Conservation (phyloP, 2,113 vertebrate species). For the Phylloscopus trochilus region DNA sequence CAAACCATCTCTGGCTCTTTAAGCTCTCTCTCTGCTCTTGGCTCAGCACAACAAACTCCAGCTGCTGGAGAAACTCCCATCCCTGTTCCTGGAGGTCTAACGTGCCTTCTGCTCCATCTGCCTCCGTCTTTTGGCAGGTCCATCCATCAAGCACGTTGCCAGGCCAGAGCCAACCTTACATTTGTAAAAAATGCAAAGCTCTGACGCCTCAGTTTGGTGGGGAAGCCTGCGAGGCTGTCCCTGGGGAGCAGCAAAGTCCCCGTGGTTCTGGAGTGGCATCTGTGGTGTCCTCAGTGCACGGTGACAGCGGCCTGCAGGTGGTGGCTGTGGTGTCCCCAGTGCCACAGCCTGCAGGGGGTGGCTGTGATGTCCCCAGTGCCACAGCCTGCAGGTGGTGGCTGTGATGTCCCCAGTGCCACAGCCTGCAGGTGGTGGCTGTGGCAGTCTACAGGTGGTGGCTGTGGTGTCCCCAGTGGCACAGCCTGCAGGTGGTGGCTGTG, state of each 20-base stretch:
- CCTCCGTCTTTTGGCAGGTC: constrained; percentile 39
- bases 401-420: neutral
- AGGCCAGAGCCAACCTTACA: neutral
- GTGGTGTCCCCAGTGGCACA: too few relatives aligned
- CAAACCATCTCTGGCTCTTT: constrained; percentile 1
- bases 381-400: neutral
- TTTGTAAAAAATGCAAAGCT: neutral
- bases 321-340: neutral
- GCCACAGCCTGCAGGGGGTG: neutral
- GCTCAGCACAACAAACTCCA: constrained; percentile 52
- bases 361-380: neutral
- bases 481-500: too few relatives aligned
- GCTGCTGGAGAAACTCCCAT: constrained; percentile 14
- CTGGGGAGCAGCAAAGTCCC: neutral
- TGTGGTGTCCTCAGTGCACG: neutral
- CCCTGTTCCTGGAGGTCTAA: constrained; percentile 47
- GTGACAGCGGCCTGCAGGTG: neutral
- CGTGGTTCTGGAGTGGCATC: neutral
- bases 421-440: neutral
- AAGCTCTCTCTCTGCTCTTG: neutral
- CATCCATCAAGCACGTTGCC: constrained; percentile 4
- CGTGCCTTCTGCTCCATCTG: constrained; percentile 23
- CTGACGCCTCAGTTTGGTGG: neutral
- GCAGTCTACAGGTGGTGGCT: too few relatives aligned
- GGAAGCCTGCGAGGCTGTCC: neutral